Conservation (phyloP, 2,797 vertebrate genomes). For the Myotis daubentonii region DNA sequence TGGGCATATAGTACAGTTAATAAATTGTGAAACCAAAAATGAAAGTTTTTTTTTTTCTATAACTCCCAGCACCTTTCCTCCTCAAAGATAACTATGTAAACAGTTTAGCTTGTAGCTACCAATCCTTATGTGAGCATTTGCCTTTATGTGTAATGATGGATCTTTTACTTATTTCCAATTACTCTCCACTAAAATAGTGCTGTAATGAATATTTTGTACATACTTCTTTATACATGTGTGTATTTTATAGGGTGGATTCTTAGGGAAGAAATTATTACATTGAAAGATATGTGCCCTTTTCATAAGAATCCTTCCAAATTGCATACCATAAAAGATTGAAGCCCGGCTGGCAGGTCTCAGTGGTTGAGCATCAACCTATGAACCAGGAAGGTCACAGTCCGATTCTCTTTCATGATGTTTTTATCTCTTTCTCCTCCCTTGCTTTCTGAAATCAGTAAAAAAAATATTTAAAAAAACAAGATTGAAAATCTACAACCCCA, state of each 20-base stretch:
- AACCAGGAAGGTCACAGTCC: too few relatives aligned
- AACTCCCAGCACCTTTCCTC: not conserved
- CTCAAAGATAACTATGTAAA: not conserved
- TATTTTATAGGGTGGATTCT: constrained; percentile 7
- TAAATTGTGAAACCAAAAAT: constrained; percentile 3
- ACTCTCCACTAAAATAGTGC: not conserved
- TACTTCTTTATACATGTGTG: not conserved
- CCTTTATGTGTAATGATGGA: not conserved
- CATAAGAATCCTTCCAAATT: not conserved
- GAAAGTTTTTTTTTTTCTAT: not conserved
- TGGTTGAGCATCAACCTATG: too few relatives aligned
- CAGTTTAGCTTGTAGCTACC: not conserved
- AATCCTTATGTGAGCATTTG: not conserved
- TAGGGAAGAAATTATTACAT: constrained; percentile 16
- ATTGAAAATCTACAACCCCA: not conserved
- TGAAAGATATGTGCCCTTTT: not conserved
- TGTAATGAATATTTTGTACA: not conserved
- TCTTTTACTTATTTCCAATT: not conserved
- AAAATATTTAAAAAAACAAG: too few relatives aligned
- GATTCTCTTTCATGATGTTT: too few relatives aligned
- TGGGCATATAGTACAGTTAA: not conserved
- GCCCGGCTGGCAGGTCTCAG: too few relatives aligned
- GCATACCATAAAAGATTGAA: not conserved
- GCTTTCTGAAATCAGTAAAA: too few relatives aligned
- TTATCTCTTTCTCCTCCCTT: too few relatives aligned